Percentiles rank a stretch among this genome's conserved stretches.
phyloP scores from a whole-genome alignment of 1,140 invertebrate genomes.

The Marisa cornuarietis region DNA sequence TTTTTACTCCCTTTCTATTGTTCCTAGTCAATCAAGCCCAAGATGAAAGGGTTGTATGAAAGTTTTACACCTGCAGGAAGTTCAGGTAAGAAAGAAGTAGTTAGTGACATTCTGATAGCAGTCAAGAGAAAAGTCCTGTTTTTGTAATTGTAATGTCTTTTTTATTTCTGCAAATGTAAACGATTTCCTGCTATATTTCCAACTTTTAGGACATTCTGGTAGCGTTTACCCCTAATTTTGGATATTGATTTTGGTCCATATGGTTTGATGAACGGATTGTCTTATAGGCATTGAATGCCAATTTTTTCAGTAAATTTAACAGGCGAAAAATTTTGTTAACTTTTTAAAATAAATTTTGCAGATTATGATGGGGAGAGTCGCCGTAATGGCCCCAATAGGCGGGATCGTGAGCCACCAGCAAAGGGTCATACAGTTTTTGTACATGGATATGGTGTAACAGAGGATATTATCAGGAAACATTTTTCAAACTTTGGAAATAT shows the following conservation, averaged over 20 bases:
- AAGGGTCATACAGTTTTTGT: constrained; percentile 89
- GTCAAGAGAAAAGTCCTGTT: too few relatives aligned
- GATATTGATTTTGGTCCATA: too few relatives aligned
- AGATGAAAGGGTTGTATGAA: constrained; percentile 82
- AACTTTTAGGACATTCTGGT: too few relatives aligned
- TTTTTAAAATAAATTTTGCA: not conserved
- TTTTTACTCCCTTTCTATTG: not conserved
- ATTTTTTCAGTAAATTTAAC: too few relatives aligned
- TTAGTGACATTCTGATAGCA: too few relatives aligned
- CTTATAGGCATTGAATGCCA: too few relatives aligned
- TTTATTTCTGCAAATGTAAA: too few relatives aligned
- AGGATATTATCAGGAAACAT: constrained; percentile 83
- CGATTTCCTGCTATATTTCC: too few relatives aligned
- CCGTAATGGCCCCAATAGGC: constrained; percentile 52
- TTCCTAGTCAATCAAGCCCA: constrained; percentile 37
- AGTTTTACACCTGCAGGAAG: constrained; percentile 79
- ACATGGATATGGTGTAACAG: constrained; percentile 80
- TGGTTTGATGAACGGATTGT: too few relatives aligned
- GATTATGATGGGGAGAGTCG: constrained; percentile 28
- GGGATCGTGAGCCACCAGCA: constrained; percentile 69
- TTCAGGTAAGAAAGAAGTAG: constrained; percentile 7
- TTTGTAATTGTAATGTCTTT: too few relatives aligned
- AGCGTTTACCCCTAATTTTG: too few relatives aligned
- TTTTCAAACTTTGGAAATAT: constrained; percentile 83
- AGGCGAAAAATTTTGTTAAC: too few relatives aligned